Base-by-base conservation (phyloP, 2,888 invertebrate genomes). In the Torymus texanus region DNA sequence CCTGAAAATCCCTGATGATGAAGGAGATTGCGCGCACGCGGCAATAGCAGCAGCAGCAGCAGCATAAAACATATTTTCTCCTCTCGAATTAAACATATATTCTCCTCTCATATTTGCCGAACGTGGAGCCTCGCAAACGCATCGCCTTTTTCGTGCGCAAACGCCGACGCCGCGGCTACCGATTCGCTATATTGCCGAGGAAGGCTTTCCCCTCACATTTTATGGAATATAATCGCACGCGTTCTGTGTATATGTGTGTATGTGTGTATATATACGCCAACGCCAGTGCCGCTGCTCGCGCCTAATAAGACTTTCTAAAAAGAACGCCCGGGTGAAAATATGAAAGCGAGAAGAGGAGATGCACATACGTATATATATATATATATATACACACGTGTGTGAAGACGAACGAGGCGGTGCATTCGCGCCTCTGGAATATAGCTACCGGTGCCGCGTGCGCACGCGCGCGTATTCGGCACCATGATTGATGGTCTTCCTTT, bases 301-400 rank as follows among this genome's bases (percentile, higher is more conserved):
- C 76, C 81, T 82, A 81, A 82, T 82, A 80, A 79, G 79, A 83
- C 81, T 83, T 83, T 83, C 82, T 82, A 81, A 81, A 82, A 82
- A 82, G 80, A 81, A 77, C 79, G 79, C 76, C 79, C 81, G 58
- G 75, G 82, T 82, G 82, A 82, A 82, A 82, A 82, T 82, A 80
- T 75, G 82, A 82, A 82, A 82, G 82, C 80, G 78, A 75, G 80
- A 77, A 80, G 81, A 65, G 41, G 71, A 81, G 76, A 72, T 79
- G 79, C 77, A 59, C 56, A 56, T 50, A 55, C 59, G 41, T 5
- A 29, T 5, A 29, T 5, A 29, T 5, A 29, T 5, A 5, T 29
- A 62, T 41, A 29, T 5, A 29, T 5, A 5, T 29, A 62, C 21
- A 50, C 63, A 14, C 71, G 55, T 29, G 29, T 59, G 51, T 29